Evolutionary conservation across 2,888 invertebrate genomes (phyloP).

Genomic region (Nomada hirtipes): DNA sequence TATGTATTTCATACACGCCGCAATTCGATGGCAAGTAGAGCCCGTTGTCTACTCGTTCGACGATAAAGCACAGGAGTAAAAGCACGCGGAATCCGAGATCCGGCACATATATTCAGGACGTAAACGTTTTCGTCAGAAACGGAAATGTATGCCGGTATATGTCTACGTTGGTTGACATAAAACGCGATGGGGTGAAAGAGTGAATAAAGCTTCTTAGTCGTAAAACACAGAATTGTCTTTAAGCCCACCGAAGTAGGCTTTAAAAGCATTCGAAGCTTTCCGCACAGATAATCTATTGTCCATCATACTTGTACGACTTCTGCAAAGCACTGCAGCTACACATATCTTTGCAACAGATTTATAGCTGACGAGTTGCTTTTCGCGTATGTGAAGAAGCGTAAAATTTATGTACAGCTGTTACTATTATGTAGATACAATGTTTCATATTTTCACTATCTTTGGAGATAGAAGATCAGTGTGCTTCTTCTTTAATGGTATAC

Average conservation of each 20-base stretch:
- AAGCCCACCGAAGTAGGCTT: conserved; percentile 46
- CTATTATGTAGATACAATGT: too few species aligned
- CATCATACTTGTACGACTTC: conserved; percentile 14
- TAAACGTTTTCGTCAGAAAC: conserved; percentile 40
- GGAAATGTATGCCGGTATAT: conserved; percentile 9
- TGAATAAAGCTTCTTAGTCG: conserved; percentile 60
- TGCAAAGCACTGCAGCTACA: not conserved
- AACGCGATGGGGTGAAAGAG: conserved; percentile 42
- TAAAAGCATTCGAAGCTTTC: conserved; percentile 38
- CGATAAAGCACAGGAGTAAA: conserved; percentile 16
- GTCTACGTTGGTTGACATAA: conserved; percentile 46
- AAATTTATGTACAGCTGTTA: too few species aligned
- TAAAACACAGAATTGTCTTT: conserved; percentile 61
- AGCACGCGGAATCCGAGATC: conserved; percentile 8
- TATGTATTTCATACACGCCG: not conserved
- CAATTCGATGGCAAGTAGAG: not conserved
- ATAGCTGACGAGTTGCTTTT: not conserved
- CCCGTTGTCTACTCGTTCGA: not conserved
- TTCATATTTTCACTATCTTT: too few species aligned
- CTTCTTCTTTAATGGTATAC: too few species aligned
- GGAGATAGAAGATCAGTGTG: too few species aligned
- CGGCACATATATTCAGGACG: conserved; percentile 38
- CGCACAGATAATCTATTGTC: conserved; percentile 23
- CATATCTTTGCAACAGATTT: not conserved
- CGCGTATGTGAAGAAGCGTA: not conserved